phyloP scores from a whole-genome alignment of 2,888 invertebrate species.

The Heliconius cydno region DNA sequence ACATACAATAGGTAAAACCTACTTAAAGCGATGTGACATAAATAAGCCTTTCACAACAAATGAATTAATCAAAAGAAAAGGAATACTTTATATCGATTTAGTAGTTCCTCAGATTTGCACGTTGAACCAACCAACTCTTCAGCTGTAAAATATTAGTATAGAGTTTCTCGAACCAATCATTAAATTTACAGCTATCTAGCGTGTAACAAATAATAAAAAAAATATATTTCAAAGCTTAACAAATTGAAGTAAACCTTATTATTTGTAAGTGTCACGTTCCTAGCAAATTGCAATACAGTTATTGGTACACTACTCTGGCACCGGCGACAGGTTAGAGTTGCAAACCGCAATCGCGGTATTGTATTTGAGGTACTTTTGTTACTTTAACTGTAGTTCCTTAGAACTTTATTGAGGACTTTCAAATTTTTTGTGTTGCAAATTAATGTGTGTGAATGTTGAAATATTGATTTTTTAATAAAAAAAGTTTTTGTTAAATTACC shows the following conservation, averaged over 20 bases:
- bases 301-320: not conserved
- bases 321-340: slow-evolving; percentile 28
- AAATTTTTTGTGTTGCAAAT: not conserved
- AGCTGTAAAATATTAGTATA: too few relatives aligned
- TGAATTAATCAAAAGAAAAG: too few relatives aligned
- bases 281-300: slow-evolving; percentile 13
- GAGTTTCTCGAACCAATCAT: not conserved
- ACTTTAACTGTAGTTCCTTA: slow-evolving; percentile 3
- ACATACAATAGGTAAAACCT: too few relatives aligned
- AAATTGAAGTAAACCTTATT: not conserved
- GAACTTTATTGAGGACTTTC: not conserved
- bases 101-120: too few relatives aligned
- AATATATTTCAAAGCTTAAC: not conserved
- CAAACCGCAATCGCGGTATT: slow-evolving; percentile 31
- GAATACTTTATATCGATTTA: too few relatives aligned
- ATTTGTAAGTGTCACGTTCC: not conserved
- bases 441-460: too few relatives aligned
- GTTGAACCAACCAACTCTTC: too few relatives aligned
- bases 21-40: too few relatives aligned
- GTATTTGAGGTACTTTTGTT: slow-evolving; percentile 30
- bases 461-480: too few relatives aligned
- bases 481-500: too few relatives aligned
- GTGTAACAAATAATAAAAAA: not conserved
- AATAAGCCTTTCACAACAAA: too few relatives aligned
- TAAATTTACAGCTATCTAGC: not conserved